These are phyloP conservation scores for Lepus oiostolus DNA, from an alignment of 2,797 vertebrate genomes.

Conservation along the genomic window DNA sequence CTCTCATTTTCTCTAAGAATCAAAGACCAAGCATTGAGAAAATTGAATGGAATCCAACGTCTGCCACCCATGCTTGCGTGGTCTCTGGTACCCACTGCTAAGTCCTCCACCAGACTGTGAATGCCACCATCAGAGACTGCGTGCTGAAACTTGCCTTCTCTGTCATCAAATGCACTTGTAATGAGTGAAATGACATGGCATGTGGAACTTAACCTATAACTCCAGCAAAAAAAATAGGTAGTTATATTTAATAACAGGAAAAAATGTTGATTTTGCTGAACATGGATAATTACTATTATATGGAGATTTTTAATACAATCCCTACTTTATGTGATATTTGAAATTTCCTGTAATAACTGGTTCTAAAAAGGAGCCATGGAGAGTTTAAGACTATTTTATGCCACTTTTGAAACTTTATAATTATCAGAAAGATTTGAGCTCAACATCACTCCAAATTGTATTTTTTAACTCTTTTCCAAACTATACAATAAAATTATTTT, in stretches of 20 bases:
- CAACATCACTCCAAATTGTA: neutral
- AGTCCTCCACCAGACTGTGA: neutral
- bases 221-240: neutral
- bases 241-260: neutral
- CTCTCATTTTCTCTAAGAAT: neutral
- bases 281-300: neutral
- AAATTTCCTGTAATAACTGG: neutral
- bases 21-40: neutral
- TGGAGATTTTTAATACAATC: neutral
- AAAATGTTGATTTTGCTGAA: neutral
- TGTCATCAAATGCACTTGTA: neutral
- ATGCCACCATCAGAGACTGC: neutral
- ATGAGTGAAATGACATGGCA: neutral
- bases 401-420: neutral
- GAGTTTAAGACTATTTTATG: neutral
- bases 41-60: neutral
- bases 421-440: neutral
- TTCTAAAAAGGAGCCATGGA: neutral
- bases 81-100: rapidly evolving
- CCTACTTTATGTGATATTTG: neutral
- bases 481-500: neutral
- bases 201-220: neutral
- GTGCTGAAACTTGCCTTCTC: neutral
- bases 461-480: constrained; percentile 30
- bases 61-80: neutral